A percentile compares a stretch with the other conserved stretches of the same genome.
These are phyloP conservation scores for Orchesella flavescens DNA, from an alignment of 2,888 invertebrate species.

Conservation along the genomic window DNA sequence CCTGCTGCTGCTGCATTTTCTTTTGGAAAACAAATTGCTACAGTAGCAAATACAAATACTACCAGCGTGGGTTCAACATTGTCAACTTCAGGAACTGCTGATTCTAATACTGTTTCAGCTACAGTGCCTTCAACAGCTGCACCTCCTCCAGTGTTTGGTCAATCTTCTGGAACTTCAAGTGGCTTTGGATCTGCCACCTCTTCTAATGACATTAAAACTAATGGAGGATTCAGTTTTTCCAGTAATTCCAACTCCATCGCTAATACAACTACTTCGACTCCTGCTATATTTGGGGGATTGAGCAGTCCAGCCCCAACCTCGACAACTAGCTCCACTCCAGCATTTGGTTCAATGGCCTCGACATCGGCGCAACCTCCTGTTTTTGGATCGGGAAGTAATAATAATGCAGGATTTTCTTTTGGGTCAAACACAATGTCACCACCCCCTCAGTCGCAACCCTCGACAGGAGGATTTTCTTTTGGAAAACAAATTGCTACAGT, in stretches of 20 bases:
- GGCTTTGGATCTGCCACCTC: background rate
- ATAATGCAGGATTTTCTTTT: conserved; percentile 13
- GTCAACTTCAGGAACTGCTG: background rate
- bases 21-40: background rate
- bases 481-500: background rate
- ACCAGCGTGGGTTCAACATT: background rate
- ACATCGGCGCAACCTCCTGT: background rate
- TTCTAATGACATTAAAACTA: background rate
- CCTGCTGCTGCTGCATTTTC: background rate
- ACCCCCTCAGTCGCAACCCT: background rate
- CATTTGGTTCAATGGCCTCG: background rate
- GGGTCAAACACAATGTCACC: conserved; percentile 6
- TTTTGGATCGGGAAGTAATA: background rate
- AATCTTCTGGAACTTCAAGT: background rate
- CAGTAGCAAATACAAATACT: background rate
- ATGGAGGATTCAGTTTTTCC: conserved; percentile 16
- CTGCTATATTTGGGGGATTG: too few species aligned
- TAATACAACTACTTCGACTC: too few species aligned
- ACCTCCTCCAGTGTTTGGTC: background rate
- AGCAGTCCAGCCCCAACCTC: background rate
- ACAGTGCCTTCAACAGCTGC: background rate
- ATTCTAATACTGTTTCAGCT: background rate
- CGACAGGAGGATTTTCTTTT: conserved; percentile 5
- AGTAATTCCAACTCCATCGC: background rate
- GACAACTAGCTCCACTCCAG: background rate